These are phyloP conservation scores for Clostera curtula DNA, from an alignment of 2,888 invertebrate species.

Conservation along the genomic window DNA sequence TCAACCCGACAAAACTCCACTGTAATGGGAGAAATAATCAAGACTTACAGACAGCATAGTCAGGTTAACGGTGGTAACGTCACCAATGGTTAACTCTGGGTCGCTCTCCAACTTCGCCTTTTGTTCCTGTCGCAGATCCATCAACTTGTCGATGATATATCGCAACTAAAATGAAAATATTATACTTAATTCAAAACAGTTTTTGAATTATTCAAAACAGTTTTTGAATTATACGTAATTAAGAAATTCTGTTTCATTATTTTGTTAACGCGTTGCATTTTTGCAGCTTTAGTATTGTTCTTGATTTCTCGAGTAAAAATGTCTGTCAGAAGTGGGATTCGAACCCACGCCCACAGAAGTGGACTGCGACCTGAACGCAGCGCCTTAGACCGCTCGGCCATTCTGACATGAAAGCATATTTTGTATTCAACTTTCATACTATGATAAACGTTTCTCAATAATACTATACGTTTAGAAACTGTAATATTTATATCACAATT, in stretches of 20 bases:
- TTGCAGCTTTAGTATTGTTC: too few species aligned
- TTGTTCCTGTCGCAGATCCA: constrained; percentile 78
- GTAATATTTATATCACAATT: too few species aligned
- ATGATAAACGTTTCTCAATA: too few species aligned
- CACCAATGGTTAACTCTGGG: constrained; percentile 81
- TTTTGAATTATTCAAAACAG: neutral
- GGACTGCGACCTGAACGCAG: constrained; percentile 49
- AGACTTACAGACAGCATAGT: constrained; percentile 80
- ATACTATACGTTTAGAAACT: too few species aligned
- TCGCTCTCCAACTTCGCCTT: constrained; percentile 78
- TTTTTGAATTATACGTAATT: too few species aligned
- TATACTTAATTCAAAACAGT: neutral
- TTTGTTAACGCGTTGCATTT: too few species aligned
- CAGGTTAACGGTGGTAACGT: constrained; percentile 90
- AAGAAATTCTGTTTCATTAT: too few species aligned
- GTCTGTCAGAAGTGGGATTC: constrained; percentile 43
- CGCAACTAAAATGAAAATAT: constrained; percentile 53
- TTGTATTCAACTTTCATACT: too few species aligned
- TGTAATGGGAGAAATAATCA: neutral
- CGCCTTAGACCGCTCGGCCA: constrained; percentile 48
- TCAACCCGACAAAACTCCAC: too few species aligned
- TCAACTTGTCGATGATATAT: constrained; percentile 83
- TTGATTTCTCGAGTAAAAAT: too few species aligned
- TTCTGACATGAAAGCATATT: constrained; percentile 18
- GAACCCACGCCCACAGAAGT: constrained; percentile 49